These are phyloP conservation scores for Dendrolimus kikuchii DNA, from an alignment of 1,140 invertebrate genomes.

Conservation along the genomic window DNA sequence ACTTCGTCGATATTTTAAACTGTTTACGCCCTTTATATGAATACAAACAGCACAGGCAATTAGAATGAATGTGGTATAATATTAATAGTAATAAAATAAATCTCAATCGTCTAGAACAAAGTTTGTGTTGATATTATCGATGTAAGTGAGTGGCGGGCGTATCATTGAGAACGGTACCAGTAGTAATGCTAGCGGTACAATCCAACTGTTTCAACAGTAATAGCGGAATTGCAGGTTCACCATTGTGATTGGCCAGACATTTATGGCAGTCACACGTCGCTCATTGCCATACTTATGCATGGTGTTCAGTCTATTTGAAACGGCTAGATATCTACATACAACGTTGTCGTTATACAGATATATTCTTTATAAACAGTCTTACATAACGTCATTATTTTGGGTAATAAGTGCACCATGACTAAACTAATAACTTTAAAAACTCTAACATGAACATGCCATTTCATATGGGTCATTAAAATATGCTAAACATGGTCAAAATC, in stretches of 20 bases:
- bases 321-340: no score
- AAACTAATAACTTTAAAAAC: no score
- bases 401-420: no score
- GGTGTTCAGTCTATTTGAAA: no score
- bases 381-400: no score
- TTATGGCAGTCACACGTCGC: conserved; percentile 1
- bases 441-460: no score
- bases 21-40: no score
- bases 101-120: conserved; percentile 22
- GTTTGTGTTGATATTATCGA: conserved; percentile 30
- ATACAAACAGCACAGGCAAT: not conserved
- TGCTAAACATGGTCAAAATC: no score
- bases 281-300: not conserved
- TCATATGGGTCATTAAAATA: no score
- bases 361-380: no score
- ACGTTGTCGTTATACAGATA: no score
- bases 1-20: no score
- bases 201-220: conserved; percentile 37
- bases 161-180: conserved; percentile 38
- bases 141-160: conserved; percentile 29
- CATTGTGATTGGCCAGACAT: conserved; percentile 15
- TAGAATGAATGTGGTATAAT: conserved; percentile 18
- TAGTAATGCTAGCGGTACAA: conserved; percentile 51
- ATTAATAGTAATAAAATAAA: conserved; percentile 3
- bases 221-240: conserved; percentile 32